A percentile compares a stretch with the other conserved stretches of the same genome.
These are phyloP conservation scores for Cantharis flavilabris DNA, from an alignment of 2,888 invertebrate species.

Conservation along the genomic window DNA sequence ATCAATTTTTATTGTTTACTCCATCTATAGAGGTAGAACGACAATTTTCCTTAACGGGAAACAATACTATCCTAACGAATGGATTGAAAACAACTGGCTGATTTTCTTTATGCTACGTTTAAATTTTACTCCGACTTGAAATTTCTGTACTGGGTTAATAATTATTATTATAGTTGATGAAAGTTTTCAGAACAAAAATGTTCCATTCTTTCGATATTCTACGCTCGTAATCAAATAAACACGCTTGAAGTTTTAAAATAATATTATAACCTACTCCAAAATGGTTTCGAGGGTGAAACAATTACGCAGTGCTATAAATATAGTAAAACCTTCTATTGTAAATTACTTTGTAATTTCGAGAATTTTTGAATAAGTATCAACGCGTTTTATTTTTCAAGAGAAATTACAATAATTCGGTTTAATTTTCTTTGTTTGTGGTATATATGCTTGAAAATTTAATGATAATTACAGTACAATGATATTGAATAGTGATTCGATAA, in stretches of 20 bases:
- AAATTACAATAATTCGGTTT: background rate
- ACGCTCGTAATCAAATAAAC: background rate
- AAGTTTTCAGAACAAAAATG: background rate
- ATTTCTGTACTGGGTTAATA: background rate
- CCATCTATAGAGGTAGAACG: background rate
- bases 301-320: background rate
- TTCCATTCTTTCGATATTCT: background rate
- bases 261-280: background rate
- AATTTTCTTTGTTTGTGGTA: background rate
- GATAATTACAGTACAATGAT: background rate
- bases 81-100: background rate
- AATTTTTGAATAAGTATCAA: background rate
- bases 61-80: background rate
- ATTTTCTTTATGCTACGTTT: background rate
- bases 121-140: background rate
- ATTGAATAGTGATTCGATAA: background rate
- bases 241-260: background rate
- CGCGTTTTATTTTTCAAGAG: background rate
- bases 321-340: background rate
- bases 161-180: background rate
- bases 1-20: background rate
- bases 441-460: background rate
- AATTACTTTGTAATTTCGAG: background rate
- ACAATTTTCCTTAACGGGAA: background rate
- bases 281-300: background rate